Conservation (phyloP, 2,797 vertebrate genomes). For the Acrossocheilus wenchowensis region DNA sequence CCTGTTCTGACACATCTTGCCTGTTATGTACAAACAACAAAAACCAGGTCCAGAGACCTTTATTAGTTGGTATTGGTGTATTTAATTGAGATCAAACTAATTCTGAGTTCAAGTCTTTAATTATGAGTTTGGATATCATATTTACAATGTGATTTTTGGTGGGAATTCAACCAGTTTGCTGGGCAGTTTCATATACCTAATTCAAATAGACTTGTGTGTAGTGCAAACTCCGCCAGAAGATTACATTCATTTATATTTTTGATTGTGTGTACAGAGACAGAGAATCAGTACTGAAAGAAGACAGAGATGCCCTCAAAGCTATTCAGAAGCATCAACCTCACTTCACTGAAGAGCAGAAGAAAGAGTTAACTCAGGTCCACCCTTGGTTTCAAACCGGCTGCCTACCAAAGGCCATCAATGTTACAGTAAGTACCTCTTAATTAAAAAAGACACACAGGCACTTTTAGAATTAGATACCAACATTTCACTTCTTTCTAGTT, state of each 20-base stretch:
- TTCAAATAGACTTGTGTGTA: background rate
- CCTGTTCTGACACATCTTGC: background rate
- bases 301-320: conserved; percentile 73
- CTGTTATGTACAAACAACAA: background rate
- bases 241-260: background rate
- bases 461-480: background rate
- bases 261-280: conserved; percentile 66
- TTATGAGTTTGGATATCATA: background rate
- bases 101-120: background rate
- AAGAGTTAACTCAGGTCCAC: conserved; percentile 78
- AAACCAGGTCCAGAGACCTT: background rate
- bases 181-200: background rate
- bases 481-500: background rate
- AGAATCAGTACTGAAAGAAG: conserved; percentile 74
- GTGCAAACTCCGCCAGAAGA: background rate
- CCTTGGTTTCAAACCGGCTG: conserved; percentile 77
- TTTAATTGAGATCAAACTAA: no score
- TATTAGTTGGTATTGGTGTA: background rate
- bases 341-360: conserved; percentile 78
- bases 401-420: conserved; percentile 76
- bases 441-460: background rate
- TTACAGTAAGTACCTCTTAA: conserved; percentile 71
- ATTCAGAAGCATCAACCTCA: conserved; percentile 79
- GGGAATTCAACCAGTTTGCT: background rate
- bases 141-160: background rate